Percentiles rank a stretch among this genome's conserved stretches.
These are phyloP conservation scores for Eurytemora carolleeae DNA, from an alignment of 1,140 invertebrate genomes.

Conservation along the genomic window DNA sequence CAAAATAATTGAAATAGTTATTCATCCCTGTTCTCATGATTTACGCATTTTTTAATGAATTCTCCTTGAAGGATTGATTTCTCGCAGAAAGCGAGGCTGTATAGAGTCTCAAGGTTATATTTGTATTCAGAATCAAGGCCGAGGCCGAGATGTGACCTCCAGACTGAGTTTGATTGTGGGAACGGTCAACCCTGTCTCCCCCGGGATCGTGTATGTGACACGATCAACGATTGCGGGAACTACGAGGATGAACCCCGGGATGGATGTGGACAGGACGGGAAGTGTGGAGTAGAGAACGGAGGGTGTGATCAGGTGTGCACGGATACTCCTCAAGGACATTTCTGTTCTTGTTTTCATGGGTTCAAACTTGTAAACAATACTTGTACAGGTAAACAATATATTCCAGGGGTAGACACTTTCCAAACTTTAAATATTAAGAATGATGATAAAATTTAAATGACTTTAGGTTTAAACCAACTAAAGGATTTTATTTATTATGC, in stretches of 20 bases:
- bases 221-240: slow-evolving; percentile 56
- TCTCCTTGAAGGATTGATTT: no score
- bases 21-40: no score
- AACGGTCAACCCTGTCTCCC: slow-evolving; percentile 54
- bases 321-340: slow-evolving; percentile 49
- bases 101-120: no score
- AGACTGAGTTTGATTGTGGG: slow-evolving; percentile 60
- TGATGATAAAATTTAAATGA: no score
- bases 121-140: no score
- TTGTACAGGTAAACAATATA: slow-evolving; percentile 43
- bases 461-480: no score
- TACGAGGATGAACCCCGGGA: slow-evolving; percentile 53
- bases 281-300: slow-evolving; percentile 56
- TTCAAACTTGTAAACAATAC: slow-evolving; percentile 50
- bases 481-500: no score
- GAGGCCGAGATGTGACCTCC: slow-evolving; percentile 41
- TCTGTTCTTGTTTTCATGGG: slow-evolving; percentile 52
- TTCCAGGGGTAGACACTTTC: no score
- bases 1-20: no score
- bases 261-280: slow-evolving; percentile 45
- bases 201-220: slow-evolving; percentile 48
- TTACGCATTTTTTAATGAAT: no score
- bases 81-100: no score
- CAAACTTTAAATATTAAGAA: no score
- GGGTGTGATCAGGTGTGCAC: slow-evolving; percentile 64